Conservation (phyloP, 2,113 vertebrate species). For the Sterrhoptilus dennistouni region DNA sequence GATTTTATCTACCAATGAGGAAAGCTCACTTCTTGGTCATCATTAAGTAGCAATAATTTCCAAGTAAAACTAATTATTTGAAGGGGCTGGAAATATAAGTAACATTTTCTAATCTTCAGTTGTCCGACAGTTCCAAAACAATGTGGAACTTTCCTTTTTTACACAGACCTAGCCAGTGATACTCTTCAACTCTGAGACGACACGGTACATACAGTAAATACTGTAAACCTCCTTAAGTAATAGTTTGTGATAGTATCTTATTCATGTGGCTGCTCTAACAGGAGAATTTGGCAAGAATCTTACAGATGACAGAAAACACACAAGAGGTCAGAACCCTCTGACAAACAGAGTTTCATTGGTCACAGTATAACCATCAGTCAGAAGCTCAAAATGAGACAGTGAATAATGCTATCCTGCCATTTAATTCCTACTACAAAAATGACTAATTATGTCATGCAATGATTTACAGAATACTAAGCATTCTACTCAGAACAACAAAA, state of each 20-base stretch:
- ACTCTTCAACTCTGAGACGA: not conserved
- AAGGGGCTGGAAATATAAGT: not conserved
- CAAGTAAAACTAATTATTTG: not conserved
- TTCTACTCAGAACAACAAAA: not conserved
- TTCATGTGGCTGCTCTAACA: not conserved
- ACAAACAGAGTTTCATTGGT: not conserved
- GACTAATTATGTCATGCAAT: accelerated
- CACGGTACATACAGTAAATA: not conserved
- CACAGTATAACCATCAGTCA: not conserved
- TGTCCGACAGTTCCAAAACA: not conserved
- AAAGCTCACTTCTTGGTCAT: not conserved
- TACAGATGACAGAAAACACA: not conserved
- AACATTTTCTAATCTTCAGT: not conserved
- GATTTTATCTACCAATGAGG: not conserved
- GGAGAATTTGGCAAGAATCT: not conserved
- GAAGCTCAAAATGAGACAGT: not conserved
- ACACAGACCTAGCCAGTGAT: not conserved
- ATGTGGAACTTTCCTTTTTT: not conserved
- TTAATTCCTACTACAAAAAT: not conserved
- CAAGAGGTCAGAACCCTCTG: not conserved
- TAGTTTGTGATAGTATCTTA: not conserved
- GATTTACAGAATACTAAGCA: not conserved
- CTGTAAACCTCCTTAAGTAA: not conserved
- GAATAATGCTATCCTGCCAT: not conserved
- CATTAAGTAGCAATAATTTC: not conserved